Evolutionary conservation across 2,797 vertebrate species (phyloP), one percentile per base, ranked within the genome.

Genomic region (Allobates femoralis): DNA sequence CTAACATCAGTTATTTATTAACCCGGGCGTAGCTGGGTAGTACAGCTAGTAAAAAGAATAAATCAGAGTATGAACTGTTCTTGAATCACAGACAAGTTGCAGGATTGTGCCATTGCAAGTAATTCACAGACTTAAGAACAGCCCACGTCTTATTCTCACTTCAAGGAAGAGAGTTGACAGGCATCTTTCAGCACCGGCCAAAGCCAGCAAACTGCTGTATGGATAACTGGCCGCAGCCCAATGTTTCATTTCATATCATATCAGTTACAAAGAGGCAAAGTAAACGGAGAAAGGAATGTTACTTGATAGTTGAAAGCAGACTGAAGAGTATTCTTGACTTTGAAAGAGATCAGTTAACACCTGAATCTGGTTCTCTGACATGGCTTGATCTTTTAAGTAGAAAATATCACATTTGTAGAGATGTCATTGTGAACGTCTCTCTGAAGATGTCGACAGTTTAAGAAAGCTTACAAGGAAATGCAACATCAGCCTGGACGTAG

Each of bases 101-200:
- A 55, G 62, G 28, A 69, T 66, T 53, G 46, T 53, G 46, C 28
- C 41, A 81, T 19, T 81, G 46, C 2, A 18, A 30, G 30, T 30
- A 67, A 81, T 67, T 23, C 3, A 34, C 67, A 53, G 28, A 82
- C 34, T n/a, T 53, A 60, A 26, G 23, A 50, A 74, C 66, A 83
- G 28, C 81, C 50, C 14, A 37, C 30, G 55, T 82, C 64, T 71
- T 82, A 51, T 34, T 56, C 64, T 69, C 30, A 55, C 23, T 56
- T 71, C 80, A 19, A 26, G 80, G 30, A 30, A 82, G 51, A 67
- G 81, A 60, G 81, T 18, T 73, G 81, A 83, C 81, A 83, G 53
- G 34, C 67, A 73, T 83, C 51, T 74, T 73, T 83, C 81, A 83
- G 67, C 81, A 37, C 53, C 74, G 32, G 58, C 34, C 67, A 58